These are phyloP conservation scores for Holocentrus rufus DNA, from an alignment of 2,797 vertebrate genomes.

Conservation along the genomic window DNA sequence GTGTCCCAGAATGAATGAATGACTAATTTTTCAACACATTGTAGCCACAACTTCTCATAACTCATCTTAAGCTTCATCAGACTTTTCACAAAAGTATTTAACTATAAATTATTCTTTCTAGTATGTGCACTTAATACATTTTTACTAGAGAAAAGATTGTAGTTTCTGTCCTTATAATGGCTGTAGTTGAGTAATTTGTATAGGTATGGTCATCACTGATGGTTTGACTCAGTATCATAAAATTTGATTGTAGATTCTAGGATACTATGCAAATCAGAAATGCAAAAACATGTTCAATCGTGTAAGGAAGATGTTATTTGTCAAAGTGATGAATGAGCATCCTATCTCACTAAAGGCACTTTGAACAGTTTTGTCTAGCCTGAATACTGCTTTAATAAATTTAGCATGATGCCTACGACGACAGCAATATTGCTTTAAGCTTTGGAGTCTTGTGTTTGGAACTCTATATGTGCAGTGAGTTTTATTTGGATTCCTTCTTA, in stretches of 20 bases:
- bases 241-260: constrained; percentile 4
- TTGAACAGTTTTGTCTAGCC: constrained; percentile 2
- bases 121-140: constrained; percentile 47
- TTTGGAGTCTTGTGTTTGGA: constrained; percentile 17
- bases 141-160: constrained; percentile 20
- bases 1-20: constrained; percentile 20
- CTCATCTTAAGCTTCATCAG: neutral
- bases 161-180: constrained; percentile 6
- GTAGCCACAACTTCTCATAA: constrained; percentile 30
- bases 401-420: neutral
- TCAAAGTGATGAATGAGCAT: constrained; percentile 7
- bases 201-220: neutral
- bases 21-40: constrained; percentile 28
- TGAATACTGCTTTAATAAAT: constrained; percentile 30
- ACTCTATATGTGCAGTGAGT: constrained; percentile 33
- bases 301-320: constrained; percentile 4
- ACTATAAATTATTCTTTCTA: constrained; percentile 57
- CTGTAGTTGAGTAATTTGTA: neutral
- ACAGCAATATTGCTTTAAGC: constrained; percentile 30
- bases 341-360: constrained; percentile 7
- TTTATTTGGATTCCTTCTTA: constrained; percentile 46
- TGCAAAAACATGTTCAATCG: constrained; percentile 7
- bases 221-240: constrained; percentile 17
- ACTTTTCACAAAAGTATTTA: constrained; percentile 42
- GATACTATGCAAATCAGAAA: neutral